Conservation (phyloP, 2,113 vertebrate genomes). For the Lampris incognitus region DNA sequence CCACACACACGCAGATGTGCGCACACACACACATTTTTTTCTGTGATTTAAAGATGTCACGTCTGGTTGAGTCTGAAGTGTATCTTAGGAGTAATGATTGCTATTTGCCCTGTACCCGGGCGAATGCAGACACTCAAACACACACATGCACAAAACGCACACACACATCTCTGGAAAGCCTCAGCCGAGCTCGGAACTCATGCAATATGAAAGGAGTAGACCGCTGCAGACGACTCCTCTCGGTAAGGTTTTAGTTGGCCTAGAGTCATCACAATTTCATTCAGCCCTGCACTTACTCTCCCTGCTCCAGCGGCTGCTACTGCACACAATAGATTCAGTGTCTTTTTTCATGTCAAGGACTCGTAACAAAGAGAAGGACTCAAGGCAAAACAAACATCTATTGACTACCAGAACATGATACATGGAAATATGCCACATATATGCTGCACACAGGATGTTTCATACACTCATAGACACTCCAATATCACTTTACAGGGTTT, state of each 20-base stretch:
- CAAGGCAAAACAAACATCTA: too few relatives aligned
- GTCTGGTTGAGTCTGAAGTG: slow-evolving; percentile 69
- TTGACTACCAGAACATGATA: too few relatives aligned
- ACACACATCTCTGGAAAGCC: slow-evolving; percentile 46
- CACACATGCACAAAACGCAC: slow-evolving; percentile 15
- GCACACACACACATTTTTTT: slow-evolving; percentile 20
- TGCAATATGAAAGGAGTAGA: slow-evolving; percentile 30
- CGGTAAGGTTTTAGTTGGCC: slow-evolving; percentile 38
- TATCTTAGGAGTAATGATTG: slow-evolving; percentile 58
- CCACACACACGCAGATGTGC: not conserved
- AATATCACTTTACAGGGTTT: too few relatives aligned
- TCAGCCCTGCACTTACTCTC: slow-evolving; percentile 39
- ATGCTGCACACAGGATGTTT: too few relatives aligned
- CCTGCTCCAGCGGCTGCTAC: slow-evolving; percentile 8
- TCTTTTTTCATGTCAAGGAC: slow-evolving; percentile 21
- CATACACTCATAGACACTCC: too few relatives aligned
- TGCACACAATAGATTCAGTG: not conserved
- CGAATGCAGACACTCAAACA: slow-evolving; percentile 4
- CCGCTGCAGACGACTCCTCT: slow-evolving; percentile 30
- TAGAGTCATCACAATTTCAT: slow-evolving; percentile 38
- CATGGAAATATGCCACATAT: too few relatives aligned
- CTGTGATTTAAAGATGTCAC: slow-evolving; percentile 58
- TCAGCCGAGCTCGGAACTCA: slow-evolving; percentile 37
- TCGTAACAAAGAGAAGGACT: slow-evolving; percentile 1
- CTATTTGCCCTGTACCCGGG: slow-evolving; percentile 41